Evolutionary conservation across 2,888 invertebrate species (phyloP).

Genomic region (Nemoura dubitans): DNA sequence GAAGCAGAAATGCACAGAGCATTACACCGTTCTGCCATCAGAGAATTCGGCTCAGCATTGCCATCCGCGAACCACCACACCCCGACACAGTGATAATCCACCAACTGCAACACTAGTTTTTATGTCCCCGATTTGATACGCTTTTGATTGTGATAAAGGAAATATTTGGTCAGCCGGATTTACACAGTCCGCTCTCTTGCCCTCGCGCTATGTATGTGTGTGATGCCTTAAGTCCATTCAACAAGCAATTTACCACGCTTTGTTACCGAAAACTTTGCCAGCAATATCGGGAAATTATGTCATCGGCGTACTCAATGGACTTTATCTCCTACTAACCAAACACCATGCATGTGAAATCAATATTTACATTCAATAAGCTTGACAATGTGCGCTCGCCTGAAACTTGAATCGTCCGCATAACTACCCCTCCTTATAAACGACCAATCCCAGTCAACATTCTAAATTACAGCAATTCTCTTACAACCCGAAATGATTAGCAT

Average conservation of each 20-base stretch:
- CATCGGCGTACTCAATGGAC: neutral
- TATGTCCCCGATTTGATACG: neutral
- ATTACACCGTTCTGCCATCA: neutral
- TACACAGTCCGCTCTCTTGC: neutral
- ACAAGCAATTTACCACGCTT: neutral
- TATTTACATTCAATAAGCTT: constrained; percentile 2
- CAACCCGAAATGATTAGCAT: neutral
- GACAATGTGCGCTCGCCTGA: neutral
- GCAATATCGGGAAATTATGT: neutral
- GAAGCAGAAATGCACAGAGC: neutral
- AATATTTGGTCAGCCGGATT: constrained; percentile 7
- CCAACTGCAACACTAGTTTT: neutral
- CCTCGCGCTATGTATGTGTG: too few species aligned
- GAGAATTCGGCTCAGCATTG: neutral
- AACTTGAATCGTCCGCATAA: neutral
- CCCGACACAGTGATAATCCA: neutral
- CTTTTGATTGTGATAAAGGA: constrained; percentile 7
- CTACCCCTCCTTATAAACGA: neutral
- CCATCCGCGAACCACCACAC: neutral
- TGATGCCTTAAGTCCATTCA: neutral
- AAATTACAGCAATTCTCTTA: neutral
- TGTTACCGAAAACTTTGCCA: neutral
- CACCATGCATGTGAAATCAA: neutral
- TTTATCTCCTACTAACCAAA: neutral
- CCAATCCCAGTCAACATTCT: neutral